Evolutionary conservation across 2,113 vertebrate genomes (phyloP).

Genomic region (Furnarius figulus): DNA sequence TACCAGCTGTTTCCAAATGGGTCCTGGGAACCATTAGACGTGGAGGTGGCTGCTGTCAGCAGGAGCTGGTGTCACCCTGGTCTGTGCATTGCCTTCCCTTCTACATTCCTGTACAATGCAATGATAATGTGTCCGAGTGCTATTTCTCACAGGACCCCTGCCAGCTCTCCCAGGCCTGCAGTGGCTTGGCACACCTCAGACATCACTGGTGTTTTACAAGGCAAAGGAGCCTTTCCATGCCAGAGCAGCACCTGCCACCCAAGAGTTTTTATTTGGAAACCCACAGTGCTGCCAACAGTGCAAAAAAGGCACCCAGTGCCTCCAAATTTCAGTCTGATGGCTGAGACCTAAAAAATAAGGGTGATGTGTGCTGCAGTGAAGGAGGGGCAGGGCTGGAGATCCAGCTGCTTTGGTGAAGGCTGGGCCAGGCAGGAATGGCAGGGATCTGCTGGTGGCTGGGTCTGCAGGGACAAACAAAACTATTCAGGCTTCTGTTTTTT

Average conservation of each 20-base stretch:
- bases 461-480: neutral
- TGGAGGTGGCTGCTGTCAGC: neutral
- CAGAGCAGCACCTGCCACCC: neutral
- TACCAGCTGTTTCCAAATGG: neutral
- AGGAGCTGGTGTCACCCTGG: neutral
- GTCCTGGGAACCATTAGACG: rapidly evolving
- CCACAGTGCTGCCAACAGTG: rapidly evolving
- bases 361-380: neutral
- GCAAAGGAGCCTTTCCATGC: neutral
- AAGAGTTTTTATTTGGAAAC: neutral
- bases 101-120: neutral
- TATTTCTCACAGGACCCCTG: neutral
- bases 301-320: neutral
- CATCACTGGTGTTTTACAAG: rapidly evolving
- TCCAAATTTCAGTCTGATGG: neutral
- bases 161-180: neutral
- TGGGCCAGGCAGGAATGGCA: neutral
- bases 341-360: neutral
- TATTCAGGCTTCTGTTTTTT: neutral
- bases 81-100: neutral
- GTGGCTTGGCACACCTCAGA: rapidly evolving
- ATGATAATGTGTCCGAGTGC: rapidly evolving
- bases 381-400: neutral
- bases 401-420: neutral
- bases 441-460: neutral